Base-by-base conservation (phyloP, 2,797 vertebrate species). In the Urophycis tenuis region DNA sequence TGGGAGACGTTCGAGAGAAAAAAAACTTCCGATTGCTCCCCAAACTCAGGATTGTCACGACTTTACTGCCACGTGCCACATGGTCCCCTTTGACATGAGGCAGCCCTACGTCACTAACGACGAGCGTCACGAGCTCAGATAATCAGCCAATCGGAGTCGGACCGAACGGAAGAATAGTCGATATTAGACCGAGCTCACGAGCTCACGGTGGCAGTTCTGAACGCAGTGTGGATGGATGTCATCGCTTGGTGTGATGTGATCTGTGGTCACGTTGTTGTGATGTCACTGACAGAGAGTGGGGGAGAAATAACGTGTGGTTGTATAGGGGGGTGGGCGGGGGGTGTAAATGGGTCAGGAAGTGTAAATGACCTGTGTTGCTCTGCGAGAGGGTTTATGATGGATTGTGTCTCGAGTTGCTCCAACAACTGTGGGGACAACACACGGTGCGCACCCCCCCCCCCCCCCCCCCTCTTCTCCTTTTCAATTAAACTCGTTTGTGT, bases 401-500 rank as follows among this genome's bases (percentile, higher is more conserved):
- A 77, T 79, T 80, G 70, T 41, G 39, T 41, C 39, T 17, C 39
- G 39, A 41, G 12, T 15, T 2, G 39, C 39, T 41, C 39, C 3
- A 41, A 41, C 39, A 12, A 41, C 14, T 1, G 39, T 80, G 80
- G 72, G 49, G 45, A 17, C 14, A 12, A 41, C 39, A 15, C 12
- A 15, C 19, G 64, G 79, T 69, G 85, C 83, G 77, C 81, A 25
- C 22, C 12, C 7, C 6, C 22, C 22, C 22, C 17, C 8, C 19
- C 22, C 15, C 6, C 11, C 22, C 45, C 22, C 45, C 77, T 87
- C 75, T 81, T 72, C 89, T 87, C 84, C 73, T 88, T 90, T 89
- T 86, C 87, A 89, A 81, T 91, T 85, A 84, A 70, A 85, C 72
- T 81, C 75, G 39, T 73, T 84, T 75, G 74, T 80, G 78, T 85